phyloP scores from a whole-genome alignment of 1,140 invertebrate genomes.

The Drosophila nigromelanica region DNA sequence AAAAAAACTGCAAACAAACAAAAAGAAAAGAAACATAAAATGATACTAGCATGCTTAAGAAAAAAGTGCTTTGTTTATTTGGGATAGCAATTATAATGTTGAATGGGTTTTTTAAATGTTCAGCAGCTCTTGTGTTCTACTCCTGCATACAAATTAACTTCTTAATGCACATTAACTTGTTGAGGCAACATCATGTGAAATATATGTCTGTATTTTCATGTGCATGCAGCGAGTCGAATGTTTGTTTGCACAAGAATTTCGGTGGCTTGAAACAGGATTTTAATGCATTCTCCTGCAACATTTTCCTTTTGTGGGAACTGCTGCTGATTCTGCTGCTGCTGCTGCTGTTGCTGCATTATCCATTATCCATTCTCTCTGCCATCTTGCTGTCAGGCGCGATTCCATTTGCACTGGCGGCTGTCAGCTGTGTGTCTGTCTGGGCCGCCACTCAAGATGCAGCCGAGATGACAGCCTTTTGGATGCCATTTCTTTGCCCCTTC shows the following conservation, averaged over 20 bases:
- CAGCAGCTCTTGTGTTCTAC: background rate
- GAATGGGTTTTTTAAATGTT: constrained; percentile 26
- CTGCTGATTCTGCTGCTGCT: constrained; percentile 24
- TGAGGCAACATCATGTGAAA: constrained; percentile 31
- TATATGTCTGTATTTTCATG: constrained; percentile 15
- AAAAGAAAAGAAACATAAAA: constrained; percentile 5
- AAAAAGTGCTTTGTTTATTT: constrained; percentile 21
- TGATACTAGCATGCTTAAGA: background rate
- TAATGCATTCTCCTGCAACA: constrained; percentile 38
- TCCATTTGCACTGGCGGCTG: constrained; percentile 65
- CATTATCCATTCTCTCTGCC: constrained; percentile 3
- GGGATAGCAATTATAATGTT: constrained; percentile 39
- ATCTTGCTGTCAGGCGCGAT: constrained; percentile 59
- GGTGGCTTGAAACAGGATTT: constrained; percentile 9
- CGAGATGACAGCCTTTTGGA: constrained; percentile 58
- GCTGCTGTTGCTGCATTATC: constrained; percentile 14
- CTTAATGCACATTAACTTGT: constrained; percentile 41
- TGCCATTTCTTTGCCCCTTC: constrained; percentile 65
- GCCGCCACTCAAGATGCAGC: constrained; percentile 56
- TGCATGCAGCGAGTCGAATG: no score
- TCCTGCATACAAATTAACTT: constrained; percentile 44
- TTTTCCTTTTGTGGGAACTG: background rate
- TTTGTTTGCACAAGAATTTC: constrained; percentile 24
- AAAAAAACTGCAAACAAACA: constrained; percentile 9
- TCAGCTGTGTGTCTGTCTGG: constrained; percentile 42